Evolutionary conservation across 2,113 vertebrate species (phyloP).

Genomic region (Plecotus auritus): DNA sequence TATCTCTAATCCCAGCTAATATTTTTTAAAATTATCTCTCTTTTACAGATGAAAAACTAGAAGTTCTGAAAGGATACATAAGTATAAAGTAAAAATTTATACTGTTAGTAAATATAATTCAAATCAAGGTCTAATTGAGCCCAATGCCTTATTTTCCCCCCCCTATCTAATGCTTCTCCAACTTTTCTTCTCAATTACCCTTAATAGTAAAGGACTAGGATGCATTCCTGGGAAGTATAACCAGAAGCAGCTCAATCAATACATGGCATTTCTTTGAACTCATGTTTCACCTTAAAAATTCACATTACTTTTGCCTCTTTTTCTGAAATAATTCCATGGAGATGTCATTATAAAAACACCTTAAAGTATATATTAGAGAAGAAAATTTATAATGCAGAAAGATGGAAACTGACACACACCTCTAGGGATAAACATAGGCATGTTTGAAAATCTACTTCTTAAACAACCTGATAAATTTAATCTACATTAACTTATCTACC

Average conservation of each 20-base stretch:
- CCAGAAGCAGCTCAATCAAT: background rate
- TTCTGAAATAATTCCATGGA: background rate
- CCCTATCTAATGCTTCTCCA: background rate
- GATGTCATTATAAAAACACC: constrained; percentile 1
- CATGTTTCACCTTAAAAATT: background rate
- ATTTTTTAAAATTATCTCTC: background rate
- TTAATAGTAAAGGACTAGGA: background rate
- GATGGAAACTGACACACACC: background rate
- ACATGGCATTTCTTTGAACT: background rate
- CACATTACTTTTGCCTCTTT: background rate
- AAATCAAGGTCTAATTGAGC: background rate
- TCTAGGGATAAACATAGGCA: background rate
- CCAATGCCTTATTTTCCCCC: background rate
- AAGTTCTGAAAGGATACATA: background rate
- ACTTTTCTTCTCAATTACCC: background rate
- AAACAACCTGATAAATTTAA: constrained; percentile 10
- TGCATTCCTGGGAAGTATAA: background rate
- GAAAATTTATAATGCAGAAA: background rate
- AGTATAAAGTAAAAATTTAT: background rate
- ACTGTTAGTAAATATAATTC: background rate
- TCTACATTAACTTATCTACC: background rate
- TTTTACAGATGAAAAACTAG: background rate
- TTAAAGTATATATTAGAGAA: background rate
- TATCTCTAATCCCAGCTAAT: background rate
- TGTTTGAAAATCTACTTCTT: background rate